A percentile compares a stretch with the other conserved stretches of the same genome.
These are phyloP conservation scores for Penelope pileata DNA, from an alignment of 2,113 vertebrate species.

Conservation along the genomic window DNA sequence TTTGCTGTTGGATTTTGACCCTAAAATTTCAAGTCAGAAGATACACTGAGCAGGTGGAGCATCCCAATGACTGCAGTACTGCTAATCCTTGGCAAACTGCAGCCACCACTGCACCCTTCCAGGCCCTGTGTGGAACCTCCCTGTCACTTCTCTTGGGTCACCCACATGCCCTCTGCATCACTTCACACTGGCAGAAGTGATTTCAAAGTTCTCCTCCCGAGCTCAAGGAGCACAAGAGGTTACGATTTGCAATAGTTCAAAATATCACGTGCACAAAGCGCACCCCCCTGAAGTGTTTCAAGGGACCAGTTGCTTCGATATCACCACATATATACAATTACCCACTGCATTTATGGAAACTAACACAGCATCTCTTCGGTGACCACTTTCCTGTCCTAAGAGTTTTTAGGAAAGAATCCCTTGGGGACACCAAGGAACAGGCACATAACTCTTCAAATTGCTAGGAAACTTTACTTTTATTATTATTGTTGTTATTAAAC, in stretches of 20 bases:
- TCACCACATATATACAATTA: not conserved
- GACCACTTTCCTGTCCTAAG: not conserved
- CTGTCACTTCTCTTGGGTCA: not conserved
- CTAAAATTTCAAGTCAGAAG: not conserved
- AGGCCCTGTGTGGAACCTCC: accelerated
- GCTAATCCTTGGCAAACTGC: not conserved
- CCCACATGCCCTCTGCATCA: not conserved
- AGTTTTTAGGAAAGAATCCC: not conserved
- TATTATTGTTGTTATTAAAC: conserved; percentile 21
- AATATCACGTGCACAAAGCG: not conserved
- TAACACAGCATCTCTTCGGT: not conserved
- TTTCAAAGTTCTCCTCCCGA: not conserved
- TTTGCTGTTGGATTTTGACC: not conserved
- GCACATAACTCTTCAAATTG: conserved; percentile 20
- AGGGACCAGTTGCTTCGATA: not conserved
- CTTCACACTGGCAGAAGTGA: accelerated
- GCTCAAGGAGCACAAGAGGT: not conserved
- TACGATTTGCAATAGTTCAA: not conserved
- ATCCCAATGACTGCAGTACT: not conserved
- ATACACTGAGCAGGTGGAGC: not conserved
- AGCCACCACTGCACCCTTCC: not conserved
- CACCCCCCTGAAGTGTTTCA: not conserved
- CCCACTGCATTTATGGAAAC: not conserved
- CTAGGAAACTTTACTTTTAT: conserved; percentile 40
- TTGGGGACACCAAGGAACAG: not conserved